phyloP scores from a whole-genome alignment of 1,140 invertebrate genomes.

The Neomicropteryx cornuta region DNA sequence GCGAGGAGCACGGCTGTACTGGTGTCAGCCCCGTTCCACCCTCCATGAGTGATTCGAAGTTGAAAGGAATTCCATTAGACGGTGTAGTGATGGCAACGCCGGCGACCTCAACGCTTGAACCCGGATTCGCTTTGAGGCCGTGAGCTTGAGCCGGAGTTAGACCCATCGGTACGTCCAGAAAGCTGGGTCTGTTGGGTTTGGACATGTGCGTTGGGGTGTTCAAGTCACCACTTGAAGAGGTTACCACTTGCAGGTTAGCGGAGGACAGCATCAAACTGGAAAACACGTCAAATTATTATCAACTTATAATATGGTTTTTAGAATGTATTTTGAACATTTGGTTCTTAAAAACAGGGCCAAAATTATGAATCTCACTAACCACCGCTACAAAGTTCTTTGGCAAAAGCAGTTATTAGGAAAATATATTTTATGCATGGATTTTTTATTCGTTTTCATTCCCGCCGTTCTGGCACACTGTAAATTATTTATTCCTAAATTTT shows the following conservation, averaged over 20 bases:
- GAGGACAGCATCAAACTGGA: constrained; percentile 38
- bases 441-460: too few relatives aligned
- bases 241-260: constrained; percentile 30
- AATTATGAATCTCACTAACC: too few relatives aligned
- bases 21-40: constrained; percentile 85
- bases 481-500: too few relatives aligned
- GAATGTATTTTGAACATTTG: too few relatives aligned
- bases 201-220: constrained; percentile 33
- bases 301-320: too few relatives aligned
- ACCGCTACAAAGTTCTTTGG: too few relatives aligned
- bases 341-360: too few relatives aligned
- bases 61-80: constrained; percentile 74
- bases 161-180: constrained; percentile 44
- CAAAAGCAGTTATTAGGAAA: too few relatives aligned
- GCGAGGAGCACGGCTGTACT: constrained; percentile 42
- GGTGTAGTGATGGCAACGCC: constrained; percentile 81
- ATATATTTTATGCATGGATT: too few relatives aligned
- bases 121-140: constrained; percentile 17
- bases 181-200: constrained; percentile 55
- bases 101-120: constrained; percentile 46
- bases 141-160: constrained; percentile 29
- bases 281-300: too few relatives aligned
- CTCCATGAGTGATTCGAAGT: constrained; percentile 88
- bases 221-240: constrained; percentile 15
- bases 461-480: too few relatives aligned